These are phyloP conservation scores for Gymnopithys bicolor DNA, from an alignment of 2,797 vertebrate genomes.

Conservation along the genomic window DNA sequence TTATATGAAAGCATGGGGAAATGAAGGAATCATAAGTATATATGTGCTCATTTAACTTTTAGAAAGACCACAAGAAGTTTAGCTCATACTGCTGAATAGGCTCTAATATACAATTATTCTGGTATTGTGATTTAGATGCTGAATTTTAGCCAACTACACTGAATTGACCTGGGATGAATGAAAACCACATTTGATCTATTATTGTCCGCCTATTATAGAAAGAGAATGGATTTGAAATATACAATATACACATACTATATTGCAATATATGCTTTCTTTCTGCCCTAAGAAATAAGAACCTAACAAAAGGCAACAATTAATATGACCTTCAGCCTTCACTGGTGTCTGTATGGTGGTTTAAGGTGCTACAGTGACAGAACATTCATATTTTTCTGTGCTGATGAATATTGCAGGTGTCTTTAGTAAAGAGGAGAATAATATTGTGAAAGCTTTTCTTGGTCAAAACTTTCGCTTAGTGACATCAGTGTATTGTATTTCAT, in stretches of 20 bases:
- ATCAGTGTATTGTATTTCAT: rapidly evolving
- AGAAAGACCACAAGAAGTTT: not conserved
- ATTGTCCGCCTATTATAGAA: not conserved
- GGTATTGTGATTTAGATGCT: not conserved
- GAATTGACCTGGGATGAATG: not conserved
- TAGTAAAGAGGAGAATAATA: not conserved
- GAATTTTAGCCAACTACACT: not conserved
- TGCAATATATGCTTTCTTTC: not conserved
- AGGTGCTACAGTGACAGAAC: not conserved
- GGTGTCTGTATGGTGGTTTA: not conserved
- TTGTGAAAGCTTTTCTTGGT: not conserved
- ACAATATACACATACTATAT: not conserved
- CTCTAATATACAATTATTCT: not conserved
- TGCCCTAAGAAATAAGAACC: not conserved
- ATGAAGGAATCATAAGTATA: not conserved
- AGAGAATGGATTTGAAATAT: not conserved
- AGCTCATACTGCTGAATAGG: not conserved
- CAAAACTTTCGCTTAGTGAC: not conserved
- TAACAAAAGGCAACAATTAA: not conserved
- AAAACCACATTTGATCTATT: not conserved
- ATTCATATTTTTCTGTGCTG: not conserved
- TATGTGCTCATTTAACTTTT: not conserved
- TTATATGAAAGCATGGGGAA: not conserved
- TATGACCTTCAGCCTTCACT: not conserved
- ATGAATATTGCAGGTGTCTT: not conserved